Evolutionary conservation across 2,888 invertebrate genomes (phyloP).

Genomic region (Ctenicera cuprea): DNA sequence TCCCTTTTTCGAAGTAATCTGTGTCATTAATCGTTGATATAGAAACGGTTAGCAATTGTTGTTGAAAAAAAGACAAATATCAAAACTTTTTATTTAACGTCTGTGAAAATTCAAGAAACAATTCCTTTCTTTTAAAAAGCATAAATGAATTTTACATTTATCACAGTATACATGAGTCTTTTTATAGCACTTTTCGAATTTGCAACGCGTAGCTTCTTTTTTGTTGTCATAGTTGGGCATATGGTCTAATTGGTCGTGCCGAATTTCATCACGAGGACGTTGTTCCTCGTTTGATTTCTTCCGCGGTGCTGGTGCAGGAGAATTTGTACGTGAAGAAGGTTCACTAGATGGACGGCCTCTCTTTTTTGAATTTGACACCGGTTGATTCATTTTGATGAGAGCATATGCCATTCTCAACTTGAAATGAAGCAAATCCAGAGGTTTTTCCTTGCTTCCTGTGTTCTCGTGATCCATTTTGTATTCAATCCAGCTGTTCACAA

Average conservation of each 20-base stretch:
- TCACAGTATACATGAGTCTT: too few species aligned
- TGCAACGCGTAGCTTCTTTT: neutral
- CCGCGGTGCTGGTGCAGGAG: too few species aligned
- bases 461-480: neutral
- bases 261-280: neutral
- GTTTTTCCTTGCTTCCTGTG: conserved; percentile 11
- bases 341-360: neutral
- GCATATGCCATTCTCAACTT: neutral
- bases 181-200: conserved; percentile 1
- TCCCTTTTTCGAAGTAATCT: too few species aligned
- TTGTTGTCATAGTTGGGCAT: conserved; percentile 16
- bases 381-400: neutral
- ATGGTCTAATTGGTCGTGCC: conserved; percentile 1
- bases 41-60: too few species aligned
- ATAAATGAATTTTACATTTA: too few species aligned
- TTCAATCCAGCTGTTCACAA: conserved; percentile 1
- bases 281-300: neutral
- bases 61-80: too few species aligned
- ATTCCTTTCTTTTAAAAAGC: too few species aligned
- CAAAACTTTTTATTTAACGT: too few species aligned
- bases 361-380: neutral
- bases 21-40: too few species aligned
- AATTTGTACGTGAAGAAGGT: too few species aligned
- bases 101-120: too few species aligned
- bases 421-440: neutral